Conservation (phyloP, 2,797 vertebrate species). For the Takifugu ocellatus region DNA sequence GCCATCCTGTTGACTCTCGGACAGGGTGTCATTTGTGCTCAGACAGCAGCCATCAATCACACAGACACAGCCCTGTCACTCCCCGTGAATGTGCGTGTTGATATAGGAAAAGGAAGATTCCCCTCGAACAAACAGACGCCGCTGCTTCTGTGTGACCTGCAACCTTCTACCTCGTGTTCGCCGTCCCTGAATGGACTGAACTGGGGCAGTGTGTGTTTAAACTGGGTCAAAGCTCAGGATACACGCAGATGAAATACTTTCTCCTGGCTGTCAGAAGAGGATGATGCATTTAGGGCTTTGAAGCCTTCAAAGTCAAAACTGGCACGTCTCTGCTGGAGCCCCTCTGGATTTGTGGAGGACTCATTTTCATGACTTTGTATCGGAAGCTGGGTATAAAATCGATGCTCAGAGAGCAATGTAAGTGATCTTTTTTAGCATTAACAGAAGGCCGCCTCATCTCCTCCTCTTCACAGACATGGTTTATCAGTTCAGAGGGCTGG, state of each 20-base stretch:
- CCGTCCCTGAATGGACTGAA: conserved; percentile 29
- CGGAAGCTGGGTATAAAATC: conserved; percentile 46
- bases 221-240: conserved; percentile 42
- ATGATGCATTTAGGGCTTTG: conserved; percentile 39
- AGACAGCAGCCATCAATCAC: conserved; percentile 44
- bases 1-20: conserved; percentile 39
- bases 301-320: conserved; percentile 37
- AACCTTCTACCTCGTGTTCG: conserved; percentile 40
- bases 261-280: conserved; percentile 20
- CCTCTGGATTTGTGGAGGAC: conserved; percentile 45
- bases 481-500: conserved; percentile 4
- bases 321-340: conserved; percentile 40
- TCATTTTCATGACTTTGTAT: conserved; percentile 49
- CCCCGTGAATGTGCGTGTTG: conserved; percentile 47
- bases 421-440: conserved; percentile 9
- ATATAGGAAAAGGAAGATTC: conserved; percentile 22
- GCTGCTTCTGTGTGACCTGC: conserved; percentile 36
- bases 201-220: conserved; percentile 21
- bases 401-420: conserved; percentile 28
- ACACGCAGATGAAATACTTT: conserved; percentile 38
- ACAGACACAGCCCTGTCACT: conserved; percentile 44
- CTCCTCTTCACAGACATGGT: conserved; percentile 5
- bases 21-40: conserved; percentile 46
- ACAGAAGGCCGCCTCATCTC: conserved; percentile 10
- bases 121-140: conserved; percentile 22